Evolutionary conservation across 2,113 vertebrate species (phyloP).

Genomic region (Ailuropoda melanoleuca): DNA sequence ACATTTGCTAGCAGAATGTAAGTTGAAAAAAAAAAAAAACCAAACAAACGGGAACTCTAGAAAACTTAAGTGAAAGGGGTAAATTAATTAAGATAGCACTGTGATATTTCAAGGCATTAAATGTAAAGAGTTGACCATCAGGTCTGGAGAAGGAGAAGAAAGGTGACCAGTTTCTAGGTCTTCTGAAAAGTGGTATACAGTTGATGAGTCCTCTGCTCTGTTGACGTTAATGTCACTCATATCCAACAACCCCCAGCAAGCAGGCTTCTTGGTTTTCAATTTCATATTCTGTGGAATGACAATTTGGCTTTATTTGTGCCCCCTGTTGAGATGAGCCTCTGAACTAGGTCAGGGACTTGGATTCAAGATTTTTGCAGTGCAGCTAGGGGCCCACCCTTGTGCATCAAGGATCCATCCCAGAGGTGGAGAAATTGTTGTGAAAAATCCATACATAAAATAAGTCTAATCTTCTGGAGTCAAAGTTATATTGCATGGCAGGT

Average conservation of each 20-base stretch:
- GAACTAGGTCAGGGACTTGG: not conserved
- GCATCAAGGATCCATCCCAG: not conserved
- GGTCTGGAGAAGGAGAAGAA: not conserved
- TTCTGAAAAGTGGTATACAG: not conserved
- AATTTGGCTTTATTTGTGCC: not conserved
- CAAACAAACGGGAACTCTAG: not conserved
- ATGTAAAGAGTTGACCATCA: not conserved
- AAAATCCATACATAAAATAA: not conserved
- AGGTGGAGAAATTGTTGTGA: not conserved
- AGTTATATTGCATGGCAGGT: not conserved
- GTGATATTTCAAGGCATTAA: not conserved
- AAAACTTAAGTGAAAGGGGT: not conserved
- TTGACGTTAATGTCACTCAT: not conserved
- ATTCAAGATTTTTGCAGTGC: not conserved
- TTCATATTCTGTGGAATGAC: not conserved
- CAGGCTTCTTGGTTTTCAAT: not conserved
- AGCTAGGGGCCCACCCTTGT: not conserved
- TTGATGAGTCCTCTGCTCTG: not conserved
- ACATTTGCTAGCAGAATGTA: not conserved
- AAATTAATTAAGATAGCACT: not conserved
- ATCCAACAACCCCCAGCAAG: not conserved
- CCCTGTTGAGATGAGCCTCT: not conserved
- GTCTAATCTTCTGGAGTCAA: not conserved
- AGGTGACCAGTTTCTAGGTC: not conserved
- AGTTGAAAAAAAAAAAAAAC: slow-evolving; percentile 20